phyloP scores from a whole-genome alignment of 2,113 vertebrate species.

The Centrocercus urophasianus region DNA sequence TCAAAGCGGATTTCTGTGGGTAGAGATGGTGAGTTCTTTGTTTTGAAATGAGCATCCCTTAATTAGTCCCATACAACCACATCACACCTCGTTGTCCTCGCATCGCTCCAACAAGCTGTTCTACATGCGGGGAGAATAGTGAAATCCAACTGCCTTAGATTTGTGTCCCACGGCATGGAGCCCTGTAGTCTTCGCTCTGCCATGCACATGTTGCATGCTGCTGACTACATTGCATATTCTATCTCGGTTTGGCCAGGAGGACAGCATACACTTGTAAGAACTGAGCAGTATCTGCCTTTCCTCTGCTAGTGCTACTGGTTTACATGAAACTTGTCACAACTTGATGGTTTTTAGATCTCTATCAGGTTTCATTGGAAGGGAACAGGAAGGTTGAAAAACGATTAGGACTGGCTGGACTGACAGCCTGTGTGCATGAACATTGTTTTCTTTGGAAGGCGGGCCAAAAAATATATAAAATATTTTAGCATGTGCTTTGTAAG shows the following conservation, averaged over 20 bases:
- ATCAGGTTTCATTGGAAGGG: not conserved
- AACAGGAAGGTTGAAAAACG: not conserved
- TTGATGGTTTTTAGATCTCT: not conserved
- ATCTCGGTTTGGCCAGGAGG: not conserved
- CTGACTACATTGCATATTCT: not conserved
- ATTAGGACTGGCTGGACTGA: not conserved
- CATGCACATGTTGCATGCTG: accelerated
- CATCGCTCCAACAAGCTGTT: not conserved
- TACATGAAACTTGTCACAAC: not conserved
- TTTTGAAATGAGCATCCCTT: not conserved
- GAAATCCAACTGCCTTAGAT: not conserved
- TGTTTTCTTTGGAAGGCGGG: not conserved
- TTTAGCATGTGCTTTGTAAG: not conserved
- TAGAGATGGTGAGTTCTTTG: not conserved
- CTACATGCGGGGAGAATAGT: accelerated
- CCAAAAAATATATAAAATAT: not conserved
- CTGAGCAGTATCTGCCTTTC: not conserved
- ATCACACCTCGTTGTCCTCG: not conserved
- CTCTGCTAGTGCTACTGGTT: accelerated
- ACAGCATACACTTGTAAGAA: accelerated
- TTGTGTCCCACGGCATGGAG: accelerated
- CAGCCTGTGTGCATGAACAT: not conserved
- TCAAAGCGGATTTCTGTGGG: not conserved
- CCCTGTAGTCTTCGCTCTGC: not conserved
- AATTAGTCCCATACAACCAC: not conserved